Percentiles rank a stretch among this genome's conserved stretches.
Evolutionary conservation across 2,888 invertebrate genomes (phyloP).

Genomic region (Hemaris fuciformis): DNA sequence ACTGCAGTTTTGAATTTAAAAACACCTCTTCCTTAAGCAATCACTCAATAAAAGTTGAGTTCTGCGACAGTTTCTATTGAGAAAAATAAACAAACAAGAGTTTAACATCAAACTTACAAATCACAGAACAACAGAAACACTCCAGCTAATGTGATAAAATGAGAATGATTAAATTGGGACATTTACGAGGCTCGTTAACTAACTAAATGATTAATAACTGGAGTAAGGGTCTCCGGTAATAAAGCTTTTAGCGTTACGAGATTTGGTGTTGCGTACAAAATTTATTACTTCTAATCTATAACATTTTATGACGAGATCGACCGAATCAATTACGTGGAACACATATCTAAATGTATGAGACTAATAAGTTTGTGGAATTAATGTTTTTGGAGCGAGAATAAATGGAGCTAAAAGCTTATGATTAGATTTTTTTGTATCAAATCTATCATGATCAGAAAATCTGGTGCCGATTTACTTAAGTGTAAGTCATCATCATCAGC

Average conservation of each 20-base stretch:
- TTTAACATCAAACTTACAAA: too few species aligned
- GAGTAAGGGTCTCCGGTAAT: slow-evolving; percentile 16
- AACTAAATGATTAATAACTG: slow-evolving; percentile 25
- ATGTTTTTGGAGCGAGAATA: too few species aligned
- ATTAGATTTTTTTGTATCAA: too few species aligned
- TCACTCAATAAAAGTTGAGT: too few species aligned
- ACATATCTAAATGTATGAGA: not conserved
- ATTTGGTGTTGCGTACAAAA: slow-evolving; percentile 3
- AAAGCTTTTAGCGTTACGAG: slow-evolving; percentile 12
- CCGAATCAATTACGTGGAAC: not conserved
- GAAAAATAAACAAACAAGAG: too few species aligned
- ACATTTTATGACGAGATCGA: not conserved
- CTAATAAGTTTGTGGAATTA: not conserved
- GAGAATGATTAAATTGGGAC: slow-evolving; percentile 15
- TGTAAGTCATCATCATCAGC: too few species aligned
- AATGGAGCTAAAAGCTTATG: too few species aligned
- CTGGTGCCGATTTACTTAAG: too few species aligned
- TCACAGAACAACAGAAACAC: not conserved
- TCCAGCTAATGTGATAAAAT: slow-evolving; percentile 17
- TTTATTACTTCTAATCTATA: slow-evolving; percentile 12
- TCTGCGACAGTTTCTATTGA: too few species aligned
- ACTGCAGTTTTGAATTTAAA: too few species aligned
- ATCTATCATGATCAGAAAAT: too few species aligned
- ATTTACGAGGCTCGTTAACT: slow-evolving; percentile 20
- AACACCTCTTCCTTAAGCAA: too few species aligned